These are phyloP conservation scores for Scaptomyza cyrtandrae DNA, from an alignment of 2,888 invertebrate species.

Conservation along the genomic window DNA sequence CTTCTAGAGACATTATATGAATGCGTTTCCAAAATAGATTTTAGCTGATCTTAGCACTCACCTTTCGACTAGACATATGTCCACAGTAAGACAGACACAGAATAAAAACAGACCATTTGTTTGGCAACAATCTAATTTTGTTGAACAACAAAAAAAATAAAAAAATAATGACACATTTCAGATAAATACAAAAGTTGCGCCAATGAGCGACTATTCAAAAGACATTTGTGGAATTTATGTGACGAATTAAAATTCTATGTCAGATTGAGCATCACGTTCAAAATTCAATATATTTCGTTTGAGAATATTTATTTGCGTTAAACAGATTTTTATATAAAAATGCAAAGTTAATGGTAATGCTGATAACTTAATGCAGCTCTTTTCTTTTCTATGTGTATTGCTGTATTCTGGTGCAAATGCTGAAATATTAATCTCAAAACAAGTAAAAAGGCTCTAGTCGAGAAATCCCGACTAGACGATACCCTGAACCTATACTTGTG, in stretches of 20 bases:
- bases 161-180: constrained; percentile 37
- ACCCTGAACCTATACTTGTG: no score
- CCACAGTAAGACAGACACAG: constrained; percentile 37
- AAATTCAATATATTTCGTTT: background rate
- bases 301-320: background rate
- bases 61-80: constrained; percentile 39
- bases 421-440: no score
- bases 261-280: constrained; percentile 9
- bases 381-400: no score
- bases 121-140: constrained; percentile 51
- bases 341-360: no score
- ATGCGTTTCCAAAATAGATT: constrained; percentile 47
- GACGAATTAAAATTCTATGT: constrained; percentile 26
- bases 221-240: constrained; percentile 30
- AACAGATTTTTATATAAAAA: no score
- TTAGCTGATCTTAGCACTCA: constrained; percentile 49
- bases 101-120: constrained; percentile 44
- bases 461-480: no score
- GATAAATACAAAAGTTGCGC: constrained; percentile 55
- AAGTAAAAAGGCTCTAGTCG: no score
- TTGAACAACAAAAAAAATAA: constrained; percentile 8
- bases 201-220: constrained; percentile 25
- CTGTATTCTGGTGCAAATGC: no score
- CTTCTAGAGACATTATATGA: constrained; percentile 2
- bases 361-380: no score